Conservation (phyloP, 2,797 vertebrate genomes). For the Thaleichthys pacificus region DNA sequence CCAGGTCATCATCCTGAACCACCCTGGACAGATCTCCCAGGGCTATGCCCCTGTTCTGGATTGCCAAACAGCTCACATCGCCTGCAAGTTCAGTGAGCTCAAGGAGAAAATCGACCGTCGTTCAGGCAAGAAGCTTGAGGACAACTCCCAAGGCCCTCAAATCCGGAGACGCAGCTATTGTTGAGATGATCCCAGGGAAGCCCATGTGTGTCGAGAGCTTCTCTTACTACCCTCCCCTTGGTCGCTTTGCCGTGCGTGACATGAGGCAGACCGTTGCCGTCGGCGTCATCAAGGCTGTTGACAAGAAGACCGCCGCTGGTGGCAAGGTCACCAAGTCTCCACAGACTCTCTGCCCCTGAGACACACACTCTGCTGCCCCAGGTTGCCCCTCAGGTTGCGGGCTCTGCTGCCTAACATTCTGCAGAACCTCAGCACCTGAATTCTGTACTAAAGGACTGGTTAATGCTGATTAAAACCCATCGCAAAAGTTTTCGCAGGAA, state of each 20-base stretch:
- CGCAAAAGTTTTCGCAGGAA: slow-evolving; percentile 69
- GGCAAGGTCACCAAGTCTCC: slow-evolving; percentile 64
- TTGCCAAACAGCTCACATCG: slow-evolving; percentile 63
- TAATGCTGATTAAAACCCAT: slow-evolving; percentile 70
- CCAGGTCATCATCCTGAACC: slow-evolving; percentile 70
- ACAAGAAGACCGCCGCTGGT: slow-evolving; percentile 52
- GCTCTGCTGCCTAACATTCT: slow-evolving; percentile 34
- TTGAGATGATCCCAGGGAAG: slow-evolving; percentile 65
- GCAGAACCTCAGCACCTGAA: slow-evolving; percentile 55
- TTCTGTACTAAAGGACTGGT: slow-evolving; percentile 67
- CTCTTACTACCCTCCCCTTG: slow-evolving; percentile 58
- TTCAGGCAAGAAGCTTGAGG: slow-evolving; percentile 69
- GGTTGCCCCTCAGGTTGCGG: slow-evolving; percentile 40
- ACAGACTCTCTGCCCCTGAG: no score
- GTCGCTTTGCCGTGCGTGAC: slow-evolving; percentile 65
- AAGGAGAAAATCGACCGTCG: slow-evolving; percentile 82
- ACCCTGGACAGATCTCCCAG: slow-evolving; percentile 55
- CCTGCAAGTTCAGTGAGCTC: slow-evolving; percentile 75
- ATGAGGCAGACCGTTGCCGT: slow-evolving; percentile 72
- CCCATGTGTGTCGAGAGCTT: slow-evolving; percentile 73
- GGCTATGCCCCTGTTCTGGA: slow-evolving; percentile 67
- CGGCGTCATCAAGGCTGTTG: slow-evolving; percentile 62
- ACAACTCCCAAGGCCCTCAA: slow-evolving; percentile 65
- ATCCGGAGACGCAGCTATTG: slow-evolving; percentile 65
- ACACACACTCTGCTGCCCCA: slow-evolving; percentile 36